These are phyloP conservation scores for Alexandromys fortis DNA, from an alignment of 2,113 vertebrate species.

Conservation along the genomic window DNA sequence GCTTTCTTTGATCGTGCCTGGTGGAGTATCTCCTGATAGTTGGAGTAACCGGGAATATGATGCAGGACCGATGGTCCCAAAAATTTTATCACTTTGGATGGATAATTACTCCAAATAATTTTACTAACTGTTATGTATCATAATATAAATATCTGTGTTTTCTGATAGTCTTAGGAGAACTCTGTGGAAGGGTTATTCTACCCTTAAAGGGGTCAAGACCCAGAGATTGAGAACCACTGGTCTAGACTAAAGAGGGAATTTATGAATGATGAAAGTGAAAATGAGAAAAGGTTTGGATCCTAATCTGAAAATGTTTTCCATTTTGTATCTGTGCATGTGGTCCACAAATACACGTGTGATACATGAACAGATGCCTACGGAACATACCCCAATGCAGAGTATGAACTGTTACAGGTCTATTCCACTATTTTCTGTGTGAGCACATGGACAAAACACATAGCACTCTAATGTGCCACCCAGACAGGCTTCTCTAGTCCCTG, in stretches of 20 bases:
- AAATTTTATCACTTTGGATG: not conserved
- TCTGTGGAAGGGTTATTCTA: not conserved
- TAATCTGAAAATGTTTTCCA: not conserved
- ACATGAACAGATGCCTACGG: not conserved
- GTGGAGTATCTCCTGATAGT: not conserved
- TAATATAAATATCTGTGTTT: not conserved
- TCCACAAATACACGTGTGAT: not conserved
- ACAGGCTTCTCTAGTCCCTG: not conserved
- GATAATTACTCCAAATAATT: not conserved
- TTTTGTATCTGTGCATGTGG: not conserved
- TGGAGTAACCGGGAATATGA: not conserved
- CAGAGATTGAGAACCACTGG: not conserved
- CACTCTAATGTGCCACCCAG: not conserved
- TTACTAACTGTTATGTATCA: not conserved
- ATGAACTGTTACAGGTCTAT: not conserved
- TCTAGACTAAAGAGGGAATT: not conserved
- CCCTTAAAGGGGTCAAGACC: not conserved
- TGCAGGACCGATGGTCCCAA: not conserved
- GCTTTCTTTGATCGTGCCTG: not conserved
- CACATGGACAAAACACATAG: not conserved
- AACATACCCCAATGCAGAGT: not conserved
- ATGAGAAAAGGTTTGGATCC: constrained; percentile 9
- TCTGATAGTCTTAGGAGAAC: not conserved
- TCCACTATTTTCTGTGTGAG: not conserved
- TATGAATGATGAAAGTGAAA: not conserved